Evolutionary conservation across 1,140 invertebrate genomes (phyloP).

Genomic region (Drepana arcuata): DNA sequence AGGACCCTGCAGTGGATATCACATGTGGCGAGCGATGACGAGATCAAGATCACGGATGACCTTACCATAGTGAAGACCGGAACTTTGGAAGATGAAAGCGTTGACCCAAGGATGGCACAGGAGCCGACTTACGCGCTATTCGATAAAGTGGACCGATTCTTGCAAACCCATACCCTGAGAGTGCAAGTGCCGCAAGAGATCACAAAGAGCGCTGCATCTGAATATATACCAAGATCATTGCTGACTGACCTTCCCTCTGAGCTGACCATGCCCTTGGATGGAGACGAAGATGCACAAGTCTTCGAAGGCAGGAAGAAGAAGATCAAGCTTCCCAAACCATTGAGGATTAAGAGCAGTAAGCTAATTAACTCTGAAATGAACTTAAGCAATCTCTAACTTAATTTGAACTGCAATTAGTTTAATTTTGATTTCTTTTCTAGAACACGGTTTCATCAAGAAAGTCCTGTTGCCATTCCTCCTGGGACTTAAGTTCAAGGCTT

Average conservation of each 20-base stretch:
- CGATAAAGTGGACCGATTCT: constrained; percentile 76
- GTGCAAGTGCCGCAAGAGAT: constrained; percentile 77
- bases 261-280: constrained; percentile 78
- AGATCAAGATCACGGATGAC: constrained; percentile 81
- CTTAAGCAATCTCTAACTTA: background rate
- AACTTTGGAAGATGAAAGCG: constrained; percentile 52
- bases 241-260: constrained; percentile 77
- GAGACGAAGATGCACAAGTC: constrained; percentile 75
- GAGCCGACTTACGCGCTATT: constrained; percentile 69
- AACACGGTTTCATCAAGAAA: constrained; percentile 86
- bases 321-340: constrained; percentile 60
- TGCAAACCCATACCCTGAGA: constrained; percentile 76
- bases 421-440: constrained; percentile 55
- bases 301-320: constrained; percentile 66
- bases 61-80: constrained; percentile 77
- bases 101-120: constrained; percentile 49
- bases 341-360: constrained; percentile 65
- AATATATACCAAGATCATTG: constrained; percentile 78
- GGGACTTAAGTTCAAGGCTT: constrained; percentile 88
- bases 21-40: constrained; percentile 76
- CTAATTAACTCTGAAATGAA: constrained; percentile 1
- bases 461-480: constrained; percentile 87
- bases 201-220: constrained; percentile 67
- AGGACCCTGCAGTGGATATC: constrained; percentile 82
- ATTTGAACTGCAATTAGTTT: background rate